Percentiles rank a stretch among this genome's conserved stretches.
phyloP scores from a whole-genome alignment of 2,888 invertebrate species.

The Rhorus exstirpatorius region DNA sequence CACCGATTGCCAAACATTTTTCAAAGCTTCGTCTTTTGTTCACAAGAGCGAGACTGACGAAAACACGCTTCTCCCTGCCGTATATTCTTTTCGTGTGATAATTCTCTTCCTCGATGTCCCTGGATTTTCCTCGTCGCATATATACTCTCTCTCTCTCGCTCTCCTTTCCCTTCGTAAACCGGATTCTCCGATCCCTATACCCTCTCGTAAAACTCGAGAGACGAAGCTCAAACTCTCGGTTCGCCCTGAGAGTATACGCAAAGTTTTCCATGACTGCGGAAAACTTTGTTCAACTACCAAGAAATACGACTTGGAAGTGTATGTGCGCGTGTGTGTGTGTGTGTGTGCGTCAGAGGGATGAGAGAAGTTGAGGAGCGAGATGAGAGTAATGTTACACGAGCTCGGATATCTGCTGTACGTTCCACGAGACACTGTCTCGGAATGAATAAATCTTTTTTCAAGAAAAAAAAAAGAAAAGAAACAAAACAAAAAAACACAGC shows the following conservation, averaged over 20 bases:
- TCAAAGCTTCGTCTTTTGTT: slow-evolving; percentile 4
- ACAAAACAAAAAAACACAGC: background rate
- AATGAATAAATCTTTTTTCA: slow-evolving; percentile 33
- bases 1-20: background rate
- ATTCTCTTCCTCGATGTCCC: background rate
- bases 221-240: slow-evolving; percentile 58
- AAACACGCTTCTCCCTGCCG: slow-evolving; percentile 21
- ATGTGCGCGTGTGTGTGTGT: too few species aligned
- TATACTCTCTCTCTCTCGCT: background rate
- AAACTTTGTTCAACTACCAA: slow-evolving; percentile 65
- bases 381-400: slow-evolving; percentile 58
- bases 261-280: slow-evolving; percentile 68
- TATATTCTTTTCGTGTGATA: slow-evolving; percentile 37
- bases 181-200: slow-evolving; percentile 8
- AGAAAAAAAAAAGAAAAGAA: background rate
- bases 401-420: slow-evolving; percentile 29
- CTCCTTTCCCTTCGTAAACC: background rate
- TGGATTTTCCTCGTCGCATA: background rate
- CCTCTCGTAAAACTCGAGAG: slow-evolving; percentile 51
- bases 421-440: slow-evolving; percentile 33
- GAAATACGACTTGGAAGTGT: slow-evolving; percentile 53
- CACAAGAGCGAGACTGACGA: background rate
- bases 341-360: slow-evolving; percentile 16
- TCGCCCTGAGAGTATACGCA: slow-evolving; percentile 59
- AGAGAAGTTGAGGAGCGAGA: slow-evolving; percentile 56